Percentiles rank a stretch among this genome's conserved stretches.
phyloP scores from a whole-genome alignment of 1,140 invertebrate genomes.

The Harpegnathos saltator region DNA sequence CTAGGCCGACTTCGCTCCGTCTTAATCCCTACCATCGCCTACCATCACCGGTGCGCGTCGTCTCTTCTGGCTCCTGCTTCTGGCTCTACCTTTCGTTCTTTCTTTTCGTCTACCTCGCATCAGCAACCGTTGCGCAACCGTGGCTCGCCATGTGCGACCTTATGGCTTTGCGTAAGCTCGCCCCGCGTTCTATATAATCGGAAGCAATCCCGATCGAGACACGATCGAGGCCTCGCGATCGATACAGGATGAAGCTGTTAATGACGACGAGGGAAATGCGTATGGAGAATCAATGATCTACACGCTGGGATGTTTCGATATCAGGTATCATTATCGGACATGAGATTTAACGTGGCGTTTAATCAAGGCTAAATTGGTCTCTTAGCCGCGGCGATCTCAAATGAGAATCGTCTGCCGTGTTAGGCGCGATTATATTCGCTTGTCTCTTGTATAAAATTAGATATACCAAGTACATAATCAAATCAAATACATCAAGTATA shows the following conservation, averaged over 20 bases:
- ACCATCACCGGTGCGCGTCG: conserved; percentile 51
- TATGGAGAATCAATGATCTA: not conserved
- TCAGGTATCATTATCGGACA: not conserved
- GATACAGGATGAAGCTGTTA: conserved; percentile 15
- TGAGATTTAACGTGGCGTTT: not conserved
- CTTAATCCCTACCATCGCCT: conserved; percentile 69
- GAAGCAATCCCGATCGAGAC: conserved; percentile 19
- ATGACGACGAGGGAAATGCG: conserved; percentile 8
- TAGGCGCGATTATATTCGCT: too few species aligned
- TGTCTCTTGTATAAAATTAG: too few species aligned
- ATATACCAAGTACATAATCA: too few species aligned
- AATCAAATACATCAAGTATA: too few species aligned
- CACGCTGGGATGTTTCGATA: not conserved
- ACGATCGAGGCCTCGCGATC: not conserved
- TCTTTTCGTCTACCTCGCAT: not conserved
- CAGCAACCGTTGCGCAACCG: conserved; percentile 52
- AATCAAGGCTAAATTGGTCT: not conserved
- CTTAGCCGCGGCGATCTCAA: too few species aligned
- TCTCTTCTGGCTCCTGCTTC: conserved; percentile 82
- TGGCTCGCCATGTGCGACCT: not conserved
- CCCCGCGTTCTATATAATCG: conserved; percentile 16
- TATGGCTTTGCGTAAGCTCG: conserved; percentile 14
- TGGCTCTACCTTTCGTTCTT: conserved; percentile 19
- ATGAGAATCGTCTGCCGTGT: too few species aligned
- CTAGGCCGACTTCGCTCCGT: conserved; percentile 61